These are phyloP conservation scores for Dissostichus mawsoni DNA, from an alignment of 2,113 vertebrate genomes.

Conservation along the genomic window DNA sequence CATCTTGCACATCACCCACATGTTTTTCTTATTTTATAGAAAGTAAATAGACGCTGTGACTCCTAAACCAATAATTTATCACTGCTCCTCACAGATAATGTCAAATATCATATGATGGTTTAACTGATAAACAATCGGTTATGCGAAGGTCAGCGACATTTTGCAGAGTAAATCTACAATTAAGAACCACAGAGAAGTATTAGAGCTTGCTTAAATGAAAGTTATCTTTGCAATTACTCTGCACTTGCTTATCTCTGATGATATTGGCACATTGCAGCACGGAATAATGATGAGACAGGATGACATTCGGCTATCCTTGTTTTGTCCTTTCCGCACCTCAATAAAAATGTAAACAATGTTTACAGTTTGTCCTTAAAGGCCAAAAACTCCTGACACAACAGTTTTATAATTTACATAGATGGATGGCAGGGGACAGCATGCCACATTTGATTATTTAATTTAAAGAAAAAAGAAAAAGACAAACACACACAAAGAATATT, in stretches of 20 bases:
- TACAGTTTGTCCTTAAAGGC: conserved; percentile 61
- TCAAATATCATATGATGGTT: conserved; percentile 65
- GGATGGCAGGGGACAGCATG: conserved; percentile 35
- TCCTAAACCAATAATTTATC: conserved; percentile 49
- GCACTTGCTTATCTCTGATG: conserved; percentile 74
- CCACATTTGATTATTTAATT: conserved; percentile 46
- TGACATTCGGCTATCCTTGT: conserved; percentile 73
- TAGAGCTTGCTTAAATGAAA: conserved; percentile 73
- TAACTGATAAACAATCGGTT: conserved; percentile 64
- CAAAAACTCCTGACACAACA: conserved; percentile 47
- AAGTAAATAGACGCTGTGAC: conserved; percentile 47
- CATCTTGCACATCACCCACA: neutral
- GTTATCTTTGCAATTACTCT: conserved; percentile 80
- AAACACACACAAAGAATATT: neutral
- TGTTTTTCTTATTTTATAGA: conserved; percentile 19
- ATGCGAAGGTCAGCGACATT: conserved; percentile 72
- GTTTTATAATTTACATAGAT: conserved; percentile 45
- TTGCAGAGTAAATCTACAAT: conserved; percentile 68
- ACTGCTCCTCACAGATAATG: conserved; percentile 51
- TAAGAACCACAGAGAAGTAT: conserved; percentile 65
- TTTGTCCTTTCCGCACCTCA: conserved; percentile 65
- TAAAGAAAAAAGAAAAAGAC: neutral
- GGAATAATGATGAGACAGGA: conserved; percentile 75
- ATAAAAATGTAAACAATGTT: conserved; percentile 75
- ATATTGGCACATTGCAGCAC: conserved; percentile 60